Conservation (phyloP, 2,113 vertebrate genomes). For the Todiramphus chloris region DNA sequence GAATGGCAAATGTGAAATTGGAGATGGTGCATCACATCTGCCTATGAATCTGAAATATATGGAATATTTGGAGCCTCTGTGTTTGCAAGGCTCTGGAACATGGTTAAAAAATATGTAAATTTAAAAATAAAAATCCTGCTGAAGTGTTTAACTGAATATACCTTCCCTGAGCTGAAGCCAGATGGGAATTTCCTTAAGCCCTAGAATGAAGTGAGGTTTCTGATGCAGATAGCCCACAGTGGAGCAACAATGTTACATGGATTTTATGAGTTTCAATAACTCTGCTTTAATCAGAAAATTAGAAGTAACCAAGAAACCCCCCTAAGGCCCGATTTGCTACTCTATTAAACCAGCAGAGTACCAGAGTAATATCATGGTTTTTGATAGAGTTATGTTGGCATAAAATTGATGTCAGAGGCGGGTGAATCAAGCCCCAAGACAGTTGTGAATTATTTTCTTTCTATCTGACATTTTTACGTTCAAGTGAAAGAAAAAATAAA, state of each 20-base stretch:
- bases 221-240: constrained; percentile 1
- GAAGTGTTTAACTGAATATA: not conserved
- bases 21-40: not conserved
- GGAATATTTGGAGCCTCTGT: not conserved
- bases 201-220: constrained; percentile 11
- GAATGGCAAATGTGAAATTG: not conserved
- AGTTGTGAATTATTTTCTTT: constrained; percentile 6
- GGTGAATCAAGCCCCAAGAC: not conserved
- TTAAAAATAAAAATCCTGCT: not conserved
- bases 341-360: not conserved
- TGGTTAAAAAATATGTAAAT: constrained; percentile 10
- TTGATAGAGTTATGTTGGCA: not conserved
- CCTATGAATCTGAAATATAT: not conserved
- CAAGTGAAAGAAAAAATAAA: not conserved
- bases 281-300: constrained; percentile 58
- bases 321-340: not conserved
- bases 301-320: constrained; percentile 12
- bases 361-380: not conserved
- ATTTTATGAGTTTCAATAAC: constrained; percentile 54
- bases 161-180: not conserved
- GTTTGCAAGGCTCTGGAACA: not conserved
- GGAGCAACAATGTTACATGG: constrained; percentile 12
- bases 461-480: not conserved
- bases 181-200: constrained; percentile 33
- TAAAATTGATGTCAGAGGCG: not conserved